Evolutionary conservation across 2,888 invertebrate genomes (phyloP), one percentile per base, ranked within the genome.

Genomic region (Erpobdella octoculata): DNA sequence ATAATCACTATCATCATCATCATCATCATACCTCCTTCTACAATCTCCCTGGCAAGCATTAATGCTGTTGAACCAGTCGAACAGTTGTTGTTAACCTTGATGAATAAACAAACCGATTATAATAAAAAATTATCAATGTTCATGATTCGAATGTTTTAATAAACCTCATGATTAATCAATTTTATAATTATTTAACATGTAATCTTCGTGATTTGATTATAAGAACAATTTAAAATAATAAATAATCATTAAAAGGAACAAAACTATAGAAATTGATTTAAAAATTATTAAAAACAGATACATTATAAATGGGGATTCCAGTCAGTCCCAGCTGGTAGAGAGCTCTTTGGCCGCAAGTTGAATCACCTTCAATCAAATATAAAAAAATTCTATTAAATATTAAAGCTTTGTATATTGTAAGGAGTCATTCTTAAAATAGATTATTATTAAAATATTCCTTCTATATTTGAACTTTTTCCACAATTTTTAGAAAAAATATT

Each of bases 241-340:
- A n/a, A 65, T 36, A 3, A 12, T 35, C 2, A 59, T 21, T 21
- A 59, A 28, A 25, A 25, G 18, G 28, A 59, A 59, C 2, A 28
- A 4, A 59, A 59, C 3, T 59, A 31, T 25, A 59, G n/a, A 31
- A 2, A 21, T 5, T 15, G 28, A 28, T 21, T n/a, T 6, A 59
- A 59, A 6, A 2, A 59, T 25, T 59, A 28, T 59, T 59, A 4
- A 59, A 59, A 21, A 59, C n/a, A 15, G 3, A 59, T 59, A 85
- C 96, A 84, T 98, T 98, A 85, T 91, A 92, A 76, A 98, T 89
- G 4, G 97, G 97, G 76, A 97, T 94, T 58, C 96, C 96, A 38
- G 91, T 94, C 89, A 96, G 89, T 72, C 96, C 96, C 58, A 96
- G 86, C 82, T 92, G 90, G 83, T 97, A 97, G 8, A 97, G 83